Percentiles rank a stretch among this genome's conserved stretches.
These are phyloP conservation scores for Pantherophis alleghaniensis DNA, from an alignment of 2,797 vertebrate genomes.

Conservation along the genomic window DNA sequence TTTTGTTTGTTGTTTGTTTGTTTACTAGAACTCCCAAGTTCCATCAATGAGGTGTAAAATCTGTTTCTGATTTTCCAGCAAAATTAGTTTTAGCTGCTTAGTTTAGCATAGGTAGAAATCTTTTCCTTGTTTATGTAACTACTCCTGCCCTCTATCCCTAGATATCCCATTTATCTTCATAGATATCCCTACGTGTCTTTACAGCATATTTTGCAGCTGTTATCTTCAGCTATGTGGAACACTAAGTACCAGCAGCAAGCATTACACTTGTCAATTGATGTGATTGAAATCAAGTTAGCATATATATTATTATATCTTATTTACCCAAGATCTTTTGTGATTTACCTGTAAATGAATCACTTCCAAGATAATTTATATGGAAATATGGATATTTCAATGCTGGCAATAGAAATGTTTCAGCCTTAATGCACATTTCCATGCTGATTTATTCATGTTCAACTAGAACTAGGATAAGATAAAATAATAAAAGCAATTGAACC, in stretches of 20 bases:
- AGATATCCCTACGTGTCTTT: not conserved
- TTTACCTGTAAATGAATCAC: not conserved
- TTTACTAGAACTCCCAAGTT: not conserved
- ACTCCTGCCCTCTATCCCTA: no score
- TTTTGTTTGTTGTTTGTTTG: not conserved
- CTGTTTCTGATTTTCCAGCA: not conserved
- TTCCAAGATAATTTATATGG: not conserved
- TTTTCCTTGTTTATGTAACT: not conserved
- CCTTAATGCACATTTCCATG: not conserved
- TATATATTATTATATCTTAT: not conserved
- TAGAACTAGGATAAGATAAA: not conserved
- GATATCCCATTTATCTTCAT: not conserved
- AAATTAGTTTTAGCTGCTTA: not conserved
- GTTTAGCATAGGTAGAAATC: not conserved
- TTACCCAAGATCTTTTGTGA: not conserved
- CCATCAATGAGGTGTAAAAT: not conserved
- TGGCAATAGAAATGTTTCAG: not conserved
- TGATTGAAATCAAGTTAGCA: not conserved
- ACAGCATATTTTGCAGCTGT: not conserved
- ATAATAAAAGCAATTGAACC: not conserved
- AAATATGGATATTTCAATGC: not conserved
- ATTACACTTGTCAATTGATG: not conserved
- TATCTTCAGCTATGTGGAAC: not conserved
- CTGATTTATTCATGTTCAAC: not conserved
- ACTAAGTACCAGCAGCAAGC: not conserved